These are phyloP conservation scores for Ostrea edulis DNA, from an alignment of 1,140 invertebrate genomes.

Conservation along the genomic window DNA sequence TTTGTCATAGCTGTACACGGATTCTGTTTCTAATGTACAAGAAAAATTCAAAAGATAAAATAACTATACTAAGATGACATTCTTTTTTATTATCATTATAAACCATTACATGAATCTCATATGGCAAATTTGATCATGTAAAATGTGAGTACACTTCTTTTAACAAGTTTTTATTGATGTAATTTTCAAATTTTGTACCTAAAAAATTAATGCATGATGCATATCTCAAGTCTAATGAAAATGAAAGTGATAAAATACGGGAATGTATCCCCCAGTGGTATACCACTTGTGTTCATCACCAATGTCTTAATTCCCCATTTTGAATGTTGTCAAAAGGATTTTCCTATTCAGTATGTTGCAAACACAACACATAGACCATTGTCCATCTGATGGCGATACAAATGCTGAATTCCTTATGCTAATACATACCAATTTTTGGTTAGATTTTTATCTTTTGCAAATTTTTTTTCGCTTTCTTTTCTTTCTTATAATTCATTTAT, in stretches of 20 bases:
- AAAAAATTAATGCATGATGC: not conserved
- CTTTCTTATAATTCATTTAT: not conserved
- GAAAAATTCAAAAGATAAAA: not conserved
- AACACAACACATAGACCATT: not conserved
- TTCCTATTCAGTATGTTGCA: not conserved
- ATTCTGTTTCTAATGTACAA: too few relatives aligned
- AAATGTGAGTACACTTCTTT: not conserved
- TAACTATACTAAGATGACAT: not conserved
- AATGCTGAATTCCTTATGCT: constrained; percentile 5
- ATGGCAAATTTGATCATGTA: constrained; percentile 23
- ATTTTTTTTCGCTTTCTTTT: not conserved
- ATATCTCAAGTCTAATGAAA: not conserved
- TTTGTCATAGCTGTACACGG: too few relatives aligned
- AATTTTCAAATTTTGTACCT: not conserved
- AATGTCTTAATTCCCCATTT: not conserved
- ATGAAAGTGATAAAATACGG: not conserved
- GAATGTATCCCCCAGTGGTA: constrained; percentile 15
- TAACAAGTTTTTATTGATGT: not conserved
- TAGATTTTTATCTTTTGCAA: not conserved
- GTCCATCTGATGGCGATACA: not conserved
- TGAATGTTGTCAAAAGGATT: not conserved
- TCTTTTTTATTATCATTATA: not conserved
- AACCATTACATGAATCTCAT: not conserved
- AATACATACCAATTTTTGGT: constrained; percentile 26
- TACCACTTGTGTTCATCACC: not conserved